Percentiles rank a stretch among this genome's conserved stretches.
Evolutionary conservation across 1,140 invertebrate genomes (phyloP).

Genomic region (Leptopilina boulardi): DNA sequence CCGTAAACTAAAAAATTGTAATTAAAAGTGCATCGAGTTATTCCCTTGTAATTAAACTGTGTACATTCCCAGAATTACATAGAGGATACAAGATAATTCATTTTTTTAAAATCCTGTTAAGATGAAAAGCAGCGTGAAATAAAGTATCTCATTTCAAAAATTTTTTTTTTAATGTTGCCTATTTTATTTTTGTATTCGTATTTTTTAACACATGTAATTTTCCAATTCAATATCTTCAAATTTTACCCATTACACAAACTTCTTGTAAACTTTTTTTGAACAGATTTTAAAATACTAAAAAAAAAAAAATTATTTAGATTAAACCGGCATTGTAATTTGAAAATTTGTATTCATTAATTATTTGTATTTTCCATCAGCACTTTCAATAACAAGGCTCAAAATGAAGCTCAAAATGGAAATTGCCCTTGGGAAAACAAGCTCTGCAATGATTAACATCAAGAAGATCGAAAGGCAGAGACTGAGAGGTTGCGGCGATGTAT

Average conservation of each 20-base stretch:
- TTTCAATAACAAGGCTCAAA: not conserved
- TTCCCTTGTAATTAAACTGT: slow-evolving; percentile 26
- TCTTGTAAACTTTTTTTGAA: too few species aligned
- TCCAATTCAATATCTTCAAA: too few species aligned
- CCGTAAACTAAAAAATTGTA: slow-evolving; percentile 51
- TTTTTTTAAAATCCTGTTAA: not conserved
- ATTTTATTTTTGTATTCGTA: not conserved
- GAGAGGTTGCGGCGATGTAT: slow-evolving; percentile 4
- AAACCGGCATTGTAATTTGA: too few species aligned
- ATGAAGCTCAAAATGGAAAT: slow-evolving; percentile 10
- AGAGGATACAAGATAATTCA: slow-evolving; percentile 21
- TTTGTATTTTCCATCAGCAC: not conserved
- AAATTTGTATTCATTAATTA: not conserved
- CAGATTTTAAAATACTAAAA: too few species aligned
- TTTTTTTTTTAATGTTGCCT: not conserved
- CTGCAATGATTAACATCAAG: slow-evolving; percentile 26
- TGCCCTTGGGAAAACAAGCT: slow-evolving; percentile 27
- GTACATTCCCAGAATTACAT: not conserved
- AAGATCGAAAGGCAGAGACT: slow-evolving; percentile 28
- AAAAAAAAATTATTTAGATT: too few species aligned
- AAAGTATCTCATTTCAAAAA: not conserved
- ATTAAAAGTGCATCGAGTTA: slow-evolving; percentile 45
- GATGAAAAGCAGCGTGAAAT: not conserved
- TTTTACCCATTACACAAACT: too few species aligned
- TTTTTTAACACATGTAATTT: too few species aligned